phyloP scores from a whole-genome alignment of 2,113 vertebrate genomes.

The Calyptomena viridis region DNA sequence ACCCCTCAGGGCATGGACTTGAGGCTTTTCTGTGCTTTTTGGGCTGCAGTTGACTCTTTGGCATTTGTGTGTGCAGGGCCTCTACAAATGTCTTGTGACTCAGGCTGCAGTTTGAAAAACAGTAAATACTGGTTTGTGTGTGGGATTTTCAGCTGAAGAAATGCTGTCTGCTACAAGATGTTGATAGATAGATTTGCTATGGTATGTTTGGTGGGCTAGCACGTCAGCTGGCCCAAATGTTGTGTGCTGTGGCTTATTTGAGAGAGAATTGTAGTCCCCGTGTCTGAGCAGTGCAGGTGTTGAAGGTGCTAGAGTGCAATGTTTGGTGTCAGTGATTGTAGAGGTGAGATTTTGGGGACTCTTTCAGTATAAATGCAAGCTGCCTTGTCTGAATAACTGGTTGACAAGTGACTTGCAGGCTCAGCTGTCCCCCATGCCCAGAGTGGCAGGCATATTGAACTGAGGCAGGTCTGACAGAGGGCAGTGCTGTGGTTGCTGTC shows the following conservation, averaged over 20 bases:
- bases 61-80: not conserved
- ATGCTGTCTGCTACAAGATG: fast-evolving
- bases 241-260: not conserved
- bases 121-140: fast-evolving
- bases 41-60: not conserved
- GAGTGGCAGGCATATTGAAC: fast-evolving
- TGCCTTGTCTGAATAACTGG: not conserved
- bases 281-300: not conserved
- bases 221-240: fast-evolving
- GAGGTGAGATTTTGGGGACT: not conserved
- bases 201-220: not conserved
- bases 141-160: not conserved
- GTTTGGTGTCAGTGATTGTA: not conserved
- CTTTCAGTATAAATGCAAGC: not conserved
- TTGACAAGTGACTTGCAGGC: not conserved
- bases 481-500: not conserved
- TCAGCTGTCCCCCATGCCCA: not conserved
- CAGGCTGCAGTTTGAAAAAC: not conserved
- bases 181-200: fast-evolving
- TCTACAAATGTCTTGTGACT: not conserved
- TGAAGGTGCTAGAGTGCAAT: fast-evolving
- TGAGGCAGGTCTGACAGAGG: not conserved
- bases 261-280: not conserved
- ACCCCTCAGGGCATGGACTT: not conserved
- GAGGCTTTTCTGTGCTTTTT: not conserved